phyloP scores from a whole-genome alignment of 64 coral and sea anemone genomes.

The Porites australiensis region DNA sequence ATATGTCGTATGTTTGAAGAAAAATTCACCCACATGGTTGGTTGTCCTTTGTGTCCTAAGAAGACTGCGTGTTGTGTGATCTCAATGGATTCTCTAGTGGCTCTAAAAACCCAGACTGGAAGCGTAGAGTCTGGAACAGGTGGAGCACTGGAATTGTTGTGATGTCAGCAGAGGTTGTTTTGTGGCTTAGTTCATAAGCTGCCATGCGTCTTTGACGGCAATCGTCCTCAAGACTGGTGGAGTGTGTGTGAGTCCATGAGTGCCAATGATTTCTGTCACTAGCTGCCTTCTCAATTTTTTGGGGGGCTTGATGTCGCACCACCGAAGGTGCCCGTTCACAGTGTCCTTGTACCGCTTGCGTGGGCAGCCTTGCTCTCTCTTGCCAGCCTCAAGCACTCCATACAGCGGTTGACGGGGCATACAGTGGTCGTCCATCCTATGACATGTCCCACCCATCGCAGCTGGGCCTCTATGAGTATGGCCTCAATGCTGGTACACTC shows the following conservation, averaged over 20 bases:
- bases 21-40: not conserved
- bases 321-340: slow-evolving; percentile 64
- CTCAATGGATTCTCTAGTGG: not conserved
- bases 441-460: slow-evolving; percentile 37
- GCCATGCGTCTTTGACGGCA: not conserved
- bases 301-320: slow-evolving; percentile 18
- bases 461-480: not conserved
- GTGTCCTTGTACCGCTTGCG: slow-evolving; percentile 50
- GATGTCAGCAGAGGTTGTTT: not conserved
- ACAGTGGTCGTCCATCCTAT: slow-evolving; percentile 38
- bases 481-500: slow-evolving; percentile 51
- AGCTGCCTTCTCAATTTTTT: too few species aligned
- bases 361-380: slow-evolving; percentile 41
- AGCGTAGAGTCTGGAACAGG: not conserved
- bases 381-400: slow-evolving; percentile 37
- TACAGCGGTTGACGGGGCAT: slow-evolving; percentile 38
- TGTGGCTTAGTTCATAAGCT: slow-evolving; percentile 23
- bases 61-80: not conserved
- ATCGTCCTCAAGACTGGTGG: slow-evolving; percentile 17
- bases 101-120: not conserved
- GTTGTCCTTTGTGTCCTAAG: not conserved
- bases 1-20: too few species aligned
- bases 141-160: not conserved
- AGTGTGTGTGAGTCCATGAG: not conserved
- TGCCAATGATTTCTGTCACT: too few species aligned